phyloP scores from a whole-genome alignment of 2,113 vertebrate species.

The Alethe castanea region DNA sequence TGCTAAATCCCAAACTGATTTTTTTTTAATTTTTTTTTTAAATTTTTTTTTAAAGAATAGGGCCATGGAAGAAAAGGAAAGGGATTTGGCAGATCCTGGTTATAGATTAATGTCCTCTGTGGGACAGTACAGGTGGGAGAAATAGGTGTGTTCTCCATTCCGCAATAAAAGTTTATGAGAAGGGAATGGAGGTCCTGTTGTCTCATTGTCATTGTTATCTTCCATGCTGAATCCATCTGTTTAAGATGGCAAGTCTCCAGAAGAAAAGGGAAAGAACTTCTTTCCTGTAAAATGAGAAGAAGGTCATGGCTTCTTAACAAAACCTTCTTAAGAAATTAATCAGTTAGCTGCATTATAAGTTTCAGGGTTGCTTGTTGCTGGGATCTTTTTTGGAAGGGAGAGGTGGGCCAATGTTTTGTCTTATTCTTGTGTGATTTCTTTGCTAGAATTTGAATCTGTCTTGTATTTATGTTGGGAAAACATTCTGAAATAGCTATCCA shows the following conservation, averaged over 20 bases:
- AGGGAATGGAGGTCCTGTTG: background rate
- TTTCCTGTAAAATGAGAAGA: background rate
- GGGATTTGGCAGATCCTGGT: background rate
- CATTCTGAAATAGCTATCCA: background rate
- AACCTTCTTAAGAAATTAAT: background rate
- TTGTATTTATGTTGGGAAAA: background rate
- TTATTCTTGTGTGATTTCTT: background rate
- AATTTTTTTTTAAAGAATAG: background rate
- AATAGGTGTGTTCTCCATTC: background rate
- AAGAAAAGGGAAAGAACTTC: background rate
- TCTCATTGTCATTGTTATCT: background rate
- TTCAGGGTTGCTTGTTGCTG: background rate
- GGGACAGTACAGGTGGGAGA: background rate
- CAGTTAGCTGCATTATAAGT: background rate
- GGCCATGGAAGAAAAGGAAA: background rate
- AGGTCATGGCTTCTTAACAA: background rate
- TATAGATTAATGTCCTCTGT: background rate
- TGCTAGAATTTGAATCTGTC: background rate
- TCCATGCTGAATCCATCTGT: accelerated
- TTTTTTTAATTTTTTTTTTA: background rate
- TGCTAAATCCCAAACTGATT: background rate
- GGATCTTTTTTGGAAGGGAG: background rate
- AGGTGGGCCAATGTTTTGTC: background rate
- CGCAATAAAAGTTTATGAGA: background rate
- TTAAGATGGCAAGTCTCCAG: background rate